Evolutionary conservation across 2,113 vertebrate species (phyloP).

Genomic region (Stegostoma tigrinum): DNA sequence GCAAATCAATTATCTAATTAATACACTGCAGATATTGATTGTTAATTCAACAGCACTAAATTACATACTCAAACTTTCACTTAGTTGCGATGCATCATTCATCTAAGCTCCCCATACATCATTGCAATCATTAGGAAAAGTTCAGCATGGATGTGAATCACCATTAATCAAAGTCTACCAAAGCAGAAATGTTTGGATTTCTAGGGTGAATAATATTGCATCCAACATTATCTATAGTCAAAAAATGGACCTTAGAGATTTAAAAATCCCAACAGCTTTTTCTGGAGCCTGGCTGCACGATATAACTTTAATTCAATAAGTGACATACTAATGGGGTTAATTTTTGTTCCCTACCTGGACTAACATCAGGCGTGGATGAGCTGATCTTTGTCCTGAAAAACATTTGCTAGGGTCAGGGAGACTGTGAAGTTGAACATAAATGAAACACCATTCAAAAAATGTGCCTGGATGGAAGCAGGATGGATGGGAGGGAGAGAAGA

Average conservation of each 20-base stretch:
- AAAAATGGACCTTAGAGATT: background rate
- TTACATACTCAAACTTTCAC: constrained; percentile 18
- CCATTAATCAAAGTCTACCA: background rate
- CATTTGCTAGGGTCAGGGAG: too few relatives aligned
- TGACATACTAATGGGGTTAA: background rate
- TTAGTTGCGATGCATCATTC: background rate
- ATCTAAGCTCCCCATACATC: background rate
- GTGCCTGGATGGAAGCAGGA: too few relatives aligned
- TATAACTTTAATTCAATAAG: background rate
- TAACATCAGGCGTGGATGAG: background rate
- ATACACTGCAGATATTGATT: background rate
- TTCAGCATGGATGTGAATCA: background rate
- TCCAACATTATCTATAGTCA: background rate
- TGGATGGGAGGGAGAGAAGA: background rate
- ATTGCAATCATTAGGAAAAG: background rate
- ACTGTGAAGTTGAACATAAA: too few relatives aligned
- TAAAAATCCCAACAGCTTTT: background rate
- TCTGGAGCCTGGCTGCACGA: background rate
- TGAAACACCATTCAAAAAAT: too few relatives aligned
- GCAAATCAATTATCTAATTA: background rate
- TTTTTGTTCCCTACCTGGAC: background rate
- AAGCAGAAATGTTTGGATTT: background rate
- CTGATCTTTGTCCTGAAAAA: too few relatives aligned
- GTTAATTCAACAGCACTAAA: background rate
- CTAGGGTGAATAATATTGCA: background rate